Evolutionary conservation across 2,113 vertebrate genomes (phyloP), one percentile per base, ranked within the genome.

Genomic region (Elephantulus edwardii): DNA sequence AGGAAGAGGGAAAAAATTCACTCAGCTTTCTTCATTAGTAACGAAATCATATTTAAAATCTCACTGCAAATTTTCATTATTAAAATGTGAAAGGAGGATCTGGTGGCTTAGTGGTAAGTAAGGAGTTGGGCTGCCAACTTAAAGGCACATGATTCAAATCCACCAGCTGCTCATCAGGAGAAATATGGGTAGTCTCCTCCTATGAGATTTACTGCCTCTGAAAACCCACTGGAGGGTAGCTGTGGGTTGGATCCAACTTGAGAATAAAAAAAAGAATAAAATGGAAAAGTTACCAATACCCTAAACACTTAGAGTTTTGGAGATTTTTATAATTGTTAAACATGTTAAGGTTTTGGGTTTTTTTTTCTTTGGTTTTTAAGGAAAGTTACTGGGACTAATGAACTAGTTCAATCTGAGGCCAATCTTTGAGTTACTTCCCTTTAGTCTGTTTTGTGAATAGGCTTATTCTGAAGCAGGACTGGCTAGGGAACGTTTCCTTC

Each of bases 31-130:
- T 42, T 82, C 22, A 85, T 19, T 66, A 85, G 62, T 13, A 54
- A 84, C 77, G 42, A 91, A 91, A 86, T 89, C 44, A 46, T 62
- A 64, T 35, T 40, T 66, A 40, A 82, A 80, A 19, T 89, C 54
- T 58, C 75, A 26, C 33, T 44, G 72, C 17, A 76, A 89, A 52
- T 92, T 85, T 75, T 33, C 60, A 28, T 74, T 80, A 71, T 35
- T 4, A 13, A 56, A 71, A 78, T 91, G 24, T 86, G 26, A 93
- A 90, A 91, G 48, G 26, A n/a, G n/a, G n/a, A n/a, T n/a, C n/a
- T n/a, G n/a, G n/a, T n/a, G n/a, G n/a, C n/a, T n/a, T n/a, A n/a
- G n/a, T n/a, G n/a, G n/a, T n/a, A n/a, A n/a, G n/a, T n/a, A n/a
- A n/a, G n/a, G n/a, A n/a, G n/a, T n/a, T n/a, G n/a, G n/a, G n/a